These are phyloP conservation scores for Gerris buenoi DNA, from an alignment of 1,140 invertebrate genomes.

Conservation along the genomic window DNA sequence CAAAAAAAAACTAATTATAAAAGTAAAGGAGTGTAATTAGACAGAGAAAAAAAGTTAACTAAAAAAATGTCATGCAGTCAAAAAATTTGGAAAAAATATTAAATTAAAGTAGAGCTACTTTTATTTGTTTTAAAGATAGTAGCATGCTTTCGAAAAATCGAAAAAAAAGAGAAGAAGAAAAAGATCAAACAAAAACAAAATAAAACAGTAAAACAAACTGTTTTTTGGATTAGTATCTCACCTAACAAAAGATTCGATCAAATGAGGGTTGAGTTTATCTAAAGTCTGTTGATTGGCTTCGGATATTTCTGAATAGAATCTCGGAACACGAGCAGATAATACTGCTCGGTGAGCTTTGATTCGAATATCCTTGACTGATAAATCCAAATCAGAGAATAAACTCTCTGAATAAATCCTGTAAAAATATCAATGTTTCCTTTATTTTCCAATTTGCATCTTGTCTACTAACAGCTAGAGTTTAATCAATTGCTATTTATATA, in stretches of 20 bases:
- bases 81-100: neutral
- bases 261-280: constrained; percentile 28
- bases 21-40: too few species aligned
- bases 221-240: constrained; percentile 14
- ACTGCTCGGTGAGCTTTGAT: constrained; percentile 32
- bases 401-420: constrained; percentile 33
- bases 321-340: constrained; percentile 30
- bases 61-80: constrained; percentile 3
- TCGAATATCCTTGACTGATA: constrained; percentile 30
- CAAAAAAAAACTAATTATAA: too few species aligned
- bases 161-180: neutral
- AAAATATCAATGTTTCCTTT: too few species aligned
- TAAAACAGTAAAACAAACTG: neutral
- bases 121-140: neutral
- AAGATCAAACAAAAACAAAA: neutral
- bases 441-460: too few species aligned
- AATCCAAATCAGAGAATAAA: constrained; percentile 33
- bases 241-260: constrained; percentile 29
- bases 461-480: too few species aligned
- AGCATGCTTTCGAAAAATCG: neutral
- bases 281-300: constrained; percentile 27
- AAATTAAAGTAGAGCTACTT: neutral
- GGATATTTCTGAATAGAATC: constrained; percentile 26
- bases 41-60: neutral
- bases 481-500: too few species aligned